phyloP scores from a whole-genome alignment of 2,113 vertebrate genomes.

The Catharus minimus region DNA sequence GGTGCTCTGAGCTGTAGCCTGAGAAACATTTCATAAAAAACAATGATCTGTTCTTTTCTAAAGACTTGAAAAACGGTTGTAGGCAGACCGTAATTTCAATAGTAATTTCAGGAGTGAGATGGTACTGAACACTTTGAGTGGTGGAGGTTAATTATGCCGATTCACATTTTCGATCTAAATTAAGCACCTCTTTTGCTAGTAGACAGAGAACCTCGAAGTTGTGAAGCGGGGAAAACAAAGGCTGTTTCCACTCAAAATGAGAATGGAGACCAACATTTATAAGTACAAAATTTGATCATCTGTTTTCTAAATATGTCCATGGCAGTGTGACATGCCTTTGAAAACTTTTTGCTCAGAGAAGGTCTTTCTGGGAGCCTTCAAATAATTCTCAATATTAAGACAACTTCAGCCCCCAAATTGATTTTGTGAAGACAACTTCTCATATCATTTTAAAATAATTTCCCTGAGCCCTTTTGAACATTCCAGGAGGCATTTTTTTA shows the following conservation, averaged over 20 bases:
- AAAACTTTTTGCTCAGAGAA: constrained; percentile 31
- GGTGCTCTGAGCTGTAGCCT: constrained; percentile 53
- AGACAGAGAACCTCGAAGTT: constrained; percentile 79
- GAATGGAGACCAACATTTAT: constrained; percentile 70
- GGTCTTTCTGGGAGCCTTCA: constrained; percentile 3
- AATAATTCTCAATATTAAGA: background rate
- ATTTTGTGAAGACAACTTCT: constrained; percentile 32
- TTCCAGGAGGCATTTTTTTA: constrained; percentile 45
- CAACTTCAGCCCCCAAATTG: background rate
- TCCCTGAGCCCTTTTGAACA: constrained; percentile 41
- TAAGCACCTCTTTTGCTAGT: constrained; percentile 70
- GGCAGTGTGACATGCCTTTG: constrained; percentile 7
- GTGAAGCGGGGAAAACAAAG: constrained; percentile 76
- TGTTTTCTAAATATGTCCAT: constrained; percentile 73
- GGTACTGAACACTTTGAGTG: constrained; percentile 64
- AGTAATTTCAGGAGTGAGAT: constrained; percentile 78
- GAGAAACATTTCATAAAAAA: constrained; percentile 72
- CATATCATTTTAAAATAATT: background rate
- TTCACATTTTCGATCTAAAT: constrained; percentile 83
- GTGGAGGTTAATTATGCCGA: constrained; percentile 74
- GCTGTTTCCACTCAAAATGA: constrained; percentile 74
- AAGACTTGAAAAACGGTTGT: constrained; percentile 74
- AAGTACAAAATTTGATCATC: constrained; percentile 76
- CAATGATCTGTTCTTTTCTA: constrained; percentile 73
- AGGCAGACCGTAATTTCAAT: constrained; percentile 60